Evolutionary conservation across 2,113 vertebrate genomes (phyloP), one percentile per base, ranked within the genome.

Genomic region (Athene noctua): DNA sequence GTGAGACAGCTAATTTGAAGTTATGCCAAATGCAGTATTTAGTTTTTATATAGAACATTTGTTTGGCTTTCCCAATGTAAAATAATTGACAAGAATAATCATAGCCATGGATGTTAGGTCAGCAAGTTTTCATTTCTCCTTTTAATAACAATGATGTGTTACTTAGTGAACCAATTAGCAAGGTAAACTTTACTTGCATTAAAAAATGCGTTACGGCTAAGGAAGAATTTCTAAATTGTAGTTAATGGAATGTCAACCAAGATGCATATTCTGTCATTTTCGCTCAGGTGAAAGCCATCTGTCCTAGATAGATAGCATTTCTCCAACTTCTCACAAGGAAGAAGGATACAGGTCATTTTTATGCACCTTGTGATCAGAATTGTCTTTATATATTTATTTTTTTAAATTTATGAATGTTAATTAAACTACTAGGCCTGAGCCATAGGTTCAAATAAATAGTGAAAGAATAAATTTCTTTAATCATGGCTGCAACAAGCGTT

Each of bases 11-110:
- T 97, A 98, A 95, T 96, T 96, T 96, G 97, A 97, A 97, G 82
- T 94, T 96, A 96, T 95, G 94, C 96, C 96, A 97, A 96, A 80
- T 82, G n/a, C 57, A 81, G 88, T 96, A 77, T 95, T 97, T 97
- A 96, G 95, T 88, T 97, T 97, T 96, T 90, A 96, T 97, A 98
- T 97, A 97, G 96, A 98, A 97, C 55, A 90, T 97, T 98, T 97
- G 96, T 98, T 97, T 96, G 94, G 92, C 97, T 98, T 96, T 98
- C 97, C 94, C 96, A 97, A 98, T 97, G 66, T 97, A 91, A 97
- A 98, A 97, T 98, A 98, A 98, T 95, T 98, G 98, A 98, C 98
- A 98, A 94, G 97, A 98, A 97, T 98, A 98, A 98, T 98, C 98
- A 97, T 94, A 95, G 91, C 91, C 52, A 58, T 86, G 95, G 94